Percentiles rank a stretch among this genome's conserved stretches.
phyloP scores from a whole-genome alignment of 2,113 vertebrate genomes.

The Steatornis caripensis region DNA sequence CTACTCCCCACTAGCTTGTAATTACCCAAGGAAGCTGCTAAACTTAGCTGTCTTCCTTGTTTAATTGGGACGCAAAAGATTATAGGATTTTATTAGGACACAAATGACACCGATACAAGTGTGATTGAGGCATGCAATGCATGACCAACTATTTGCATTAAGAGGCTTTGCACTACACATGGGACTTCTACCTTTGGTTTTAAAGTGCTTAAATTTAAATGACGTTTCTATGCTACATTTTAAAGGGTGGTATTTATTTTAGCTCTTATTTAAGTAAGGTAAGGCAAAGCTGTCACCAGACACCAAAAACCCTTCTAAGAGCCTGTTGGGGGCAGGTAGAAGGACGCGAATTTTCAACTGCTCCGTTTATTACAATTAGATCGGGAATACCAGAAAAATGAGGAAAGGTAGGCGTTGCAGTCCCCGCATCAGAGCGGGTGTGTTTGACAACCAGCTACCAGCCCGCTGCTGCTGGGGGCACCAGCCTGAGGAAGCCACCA shows the following conservation, averaged over 20 bases:
- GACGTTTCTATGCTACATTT: not conserved
- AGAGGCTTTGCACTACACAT: not conserved
- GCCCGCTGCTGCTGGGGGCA: not conserved
- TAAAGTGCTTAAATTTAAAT: slow-evolving; percentile 32
- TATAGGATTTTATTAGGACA: slow-evolving; percentile 63
- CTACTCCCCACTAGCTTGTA: not conserved
- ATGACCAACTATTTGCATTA: slow-evolving; percentile 16
- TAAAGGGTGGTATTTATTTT: not conserved
- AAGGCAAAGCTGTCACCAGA: not conserved
- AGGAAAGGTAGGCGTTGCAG: not conserved
- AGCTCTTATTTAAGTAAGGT: not conserved
- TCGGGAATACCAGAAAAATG: accelerated
- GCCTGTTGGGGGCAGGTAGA: not conserved
- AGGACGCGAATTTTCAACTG: not conserved
- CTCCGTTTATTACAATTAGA: not conserved
- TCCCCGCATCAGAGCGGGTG: not conserved
- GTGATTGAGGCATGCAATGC: slow-evolving; percentile 10
- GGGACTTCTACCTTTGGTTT: slow-evolving; percentile 24
- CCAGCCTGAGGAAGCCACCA: not conserved
- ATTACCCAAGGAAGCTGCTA: slow-evolving; percentile 16
- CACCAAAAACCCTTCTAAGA: not conserved
- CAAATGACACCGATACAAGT: slow-evolving; percentile 21
- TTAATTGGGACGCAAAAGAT: slow-evolving; percentile 59
- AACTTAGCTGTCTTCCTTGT: slow-evolving; percentile 9
- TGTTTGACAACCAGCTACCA: not conserved